phyloP scores from a whole-genome alignment of 2,113 vertebrate genomes.

The Mus pahari region DNA sequence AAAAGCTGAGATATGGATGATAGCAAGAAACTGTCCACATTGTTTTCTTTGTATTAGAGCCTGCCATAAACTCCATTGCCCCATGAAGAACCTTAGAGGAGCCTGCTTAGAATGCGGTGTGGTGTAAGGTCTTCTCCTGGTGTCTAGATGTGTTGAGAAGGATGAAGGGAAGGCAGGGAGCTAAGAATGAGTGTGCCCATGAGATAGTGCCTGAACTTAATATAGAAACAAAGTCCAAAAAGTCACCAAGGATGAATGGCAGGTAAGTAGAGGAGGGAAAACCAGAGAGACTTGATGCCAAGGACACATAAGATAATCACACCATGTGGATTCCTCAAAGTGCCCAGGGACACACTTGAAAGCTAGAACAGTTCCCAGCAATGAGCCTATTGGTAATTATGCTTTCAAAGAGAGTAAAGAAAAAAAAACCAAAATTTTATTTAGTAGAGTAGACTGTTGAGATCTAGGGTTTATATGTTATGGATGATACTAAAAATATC shows the following conservation, averaged over 20 bases:
- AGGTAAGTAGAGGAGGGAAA: background rate
- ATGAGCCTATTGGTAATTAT: background rate
- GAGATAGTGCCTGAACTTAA: background rate
- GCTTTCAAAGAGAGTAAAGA: background rate
- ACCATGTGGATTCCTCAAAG: background rate
- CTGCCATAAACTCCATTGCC: background rate
- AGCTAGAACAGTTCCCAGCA: background rate
- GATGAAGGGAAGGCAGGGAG: background rate
- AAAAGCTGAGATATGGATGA: background rate
- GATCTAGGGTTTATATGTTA: background rate
- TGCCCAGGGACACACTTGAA: background rate
- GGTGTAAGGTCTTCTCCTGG: background rate
- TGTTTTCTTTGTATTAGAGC: background rate
- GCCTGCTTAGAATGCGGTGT: background rate
- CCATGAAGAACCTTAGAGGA: background rate
- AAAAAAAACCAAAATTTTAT: background rate
- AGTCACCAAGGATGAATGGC: background rate
- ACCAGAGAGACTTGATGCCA: background rate
- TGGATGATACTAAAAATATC: background rate
- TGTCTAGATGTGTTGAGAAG: background rate
- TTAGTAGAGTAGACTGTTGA: background rate
- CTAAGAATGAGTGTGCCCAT: background rate
- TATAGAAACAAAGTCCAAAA: background rate
- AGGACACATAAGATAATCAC: background rate
- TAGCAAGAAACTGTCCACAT: background rate